phyloP scores from a whole-genome alignment of 2,797 vertebrate species.

The Tachyglossus aculeatus region DNA sequence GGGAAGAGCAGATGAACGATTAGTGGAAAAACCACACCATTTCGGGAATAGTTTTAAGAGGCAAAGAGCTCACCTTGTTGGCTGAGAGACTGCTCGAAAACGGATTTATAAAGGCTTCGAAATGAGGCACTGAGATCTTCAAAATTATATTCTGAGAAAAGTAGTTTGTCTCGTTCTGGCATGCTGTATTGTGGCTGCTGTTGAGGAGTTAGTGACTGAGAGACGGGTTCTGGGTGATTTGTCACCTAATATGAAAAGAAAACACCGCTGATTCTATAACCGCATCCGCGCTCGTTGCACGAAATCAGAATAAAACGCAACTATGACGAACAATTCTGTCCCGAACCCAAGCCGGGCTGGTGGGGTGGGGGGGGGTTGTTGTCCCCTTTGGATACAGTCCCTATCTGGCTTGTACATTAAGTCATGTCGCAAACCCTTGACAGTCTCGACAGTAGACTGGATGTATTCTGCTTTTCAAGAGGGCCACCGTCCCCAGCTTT shows the following conservation, averaged over 20 bases:
- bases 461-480: too few species aligned
- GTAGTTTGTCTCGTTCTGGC: conserved; percentile 86
- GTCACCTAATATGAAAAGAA: conserved; percentile 77
- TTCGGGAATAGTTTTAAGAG: conserved; percentile 16
- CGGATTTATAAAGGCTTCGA: conserved; percentile 93
- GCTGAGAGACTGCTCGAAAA: conserved; percentile 93
- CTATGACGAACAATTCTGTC: too few species aligned
- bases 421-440: too few species aligned
- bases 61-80: conserved; percentile 83
- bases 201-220: conserved; percentile 86
- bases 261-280: conserved; percentile 22
- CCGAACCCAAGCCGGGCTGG: too few species aligned
- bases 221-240: conserved; percentile 86
- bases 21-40: conserved; percentile 6
- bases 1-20: too few species aligned
- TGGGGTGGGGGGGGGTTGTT: too few species aligned
- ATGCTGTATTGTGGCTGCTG: conserved; percentile 87
- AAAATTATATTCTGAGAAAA: conserved; percentile 87
- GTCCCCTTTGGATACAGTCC: too few species aligned
- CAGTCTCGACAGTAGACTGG: too few species aligned
- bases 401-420: too few species aligned
- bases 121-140: conserved; percentile 97
- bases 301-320: not conserved
- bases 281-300: not conserved
- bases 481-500: too few species aligned